These are phyloP conservation scores for Sebastes matsubarae DNA, from an alignment of 2,797 vertebrate species.

Conservation along the genomic window DNA sequence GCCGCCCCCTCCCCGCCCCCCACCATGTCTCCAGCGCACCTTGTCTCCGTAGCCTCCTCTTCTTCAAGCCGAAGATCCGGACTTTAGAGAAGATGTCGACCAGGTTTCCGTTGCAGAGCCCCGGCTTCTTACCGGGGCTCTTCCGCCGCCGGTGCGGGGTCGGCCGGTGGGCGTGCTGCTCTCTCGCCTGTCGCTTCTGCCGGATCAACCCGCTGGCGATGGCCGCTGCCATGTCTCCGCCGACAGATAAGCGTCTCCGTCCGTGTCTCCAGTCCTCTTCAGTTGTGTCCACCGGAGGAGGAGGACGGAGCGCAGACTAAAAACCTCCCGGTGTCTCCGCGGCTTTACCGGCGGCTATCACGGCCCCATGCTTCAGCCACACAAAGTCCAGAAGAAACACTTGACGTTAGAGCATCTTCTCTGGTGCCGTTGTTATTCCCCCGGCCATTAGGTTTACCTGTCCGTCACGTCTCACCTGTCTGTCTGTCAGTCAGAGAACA, in stretches of 20 bases:
- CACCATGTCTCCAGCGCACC: conserved; percentile 77
- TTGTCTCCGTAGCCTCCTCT: conserved; percentile 93
- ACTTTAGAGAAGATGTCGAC: conserved; percentile 98
- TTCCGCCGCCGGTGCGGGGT: conserved; percentile 90
- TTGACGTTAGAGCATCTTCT: conserved; percentile 37
- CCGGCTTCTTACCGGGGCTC: conserved; percentile 93
- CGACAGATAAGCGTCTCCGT: conserved; percentile 58
- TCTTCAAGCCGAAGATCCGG: conserved; percentile 96
- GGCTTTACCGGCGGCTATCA: conserved; percentile 45
- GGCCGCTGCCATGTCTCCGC: conserved; percentile 91
- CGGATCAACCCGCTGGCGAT: conserved; percentile 97
- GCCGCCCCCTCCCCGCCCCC: too few relatives aligned
- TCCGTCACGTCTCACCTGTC: conserved; percentile 72
- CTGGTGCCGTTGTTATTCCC: neutral
- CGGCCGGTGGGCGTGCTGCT: conserved; percentile 93
- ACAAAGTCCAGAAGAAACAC: conserved; percentile 45
- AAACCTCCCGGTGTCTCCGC: conserved; percentile 48
- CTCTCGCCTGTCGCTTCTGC: conserved; percentile 94
- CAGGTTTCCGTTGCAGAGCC: conserved; percentile 93
- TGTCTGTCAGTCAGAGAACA: conserved; percentile 45
- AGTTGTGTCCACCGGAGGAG: conserved; percentile 60
- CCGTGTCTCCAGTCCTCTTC: conserved; percentile 63
- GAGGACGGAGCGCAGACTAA: conserved; percentile 64
- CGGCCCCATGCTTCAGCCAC: conserved; percentile 56
- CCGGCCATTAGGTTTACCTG: conserved; percentile 63